Percentiles rank a stretch among this genome's conserved stretches.
phyloP scores from a whole-genome alignment of 2,113 vertebrate genomes.

The Tupaia tana region DNA sequence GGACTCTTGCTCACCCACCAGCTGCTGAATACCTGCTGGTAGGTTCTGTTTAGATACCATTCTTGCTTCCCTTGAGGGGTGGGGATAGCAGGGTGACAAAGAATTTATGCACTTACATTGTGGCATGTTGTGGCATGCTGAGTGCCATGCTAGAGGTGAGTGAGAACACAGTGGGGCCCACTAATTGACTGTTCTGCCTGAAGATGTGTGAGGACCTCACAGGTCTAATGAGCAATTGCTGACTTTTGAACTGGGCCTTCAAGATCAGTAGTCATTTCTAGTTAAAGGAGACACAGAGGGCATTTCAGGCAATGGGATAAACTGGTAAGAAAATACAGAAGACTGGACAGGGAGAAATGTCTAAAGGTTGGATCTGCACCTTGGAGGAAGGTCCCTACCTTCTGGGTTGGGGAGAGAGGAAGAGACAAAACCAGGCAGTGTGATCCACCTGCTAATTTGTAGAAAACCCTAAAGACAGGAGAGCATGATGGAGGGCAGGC shows the following conservation, averaged over 20 bases:
- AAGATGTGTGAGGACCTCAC: neutral
- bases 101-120: neutral
- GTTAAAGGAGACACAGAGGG: neutral
- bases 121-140: neutral
- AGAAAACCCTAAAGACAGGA: neutral
- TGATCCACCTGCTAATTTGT: neutral
- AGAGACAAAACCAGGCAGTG: neutral
- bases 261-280: neutral
- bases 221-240: neutral
- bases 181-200: neutral
- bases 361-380: neutral
- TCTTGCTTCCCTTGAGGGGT: neutral
- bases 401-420: neutral
- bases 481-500: fast-evolving
- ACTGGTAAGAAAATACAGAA: neutral
- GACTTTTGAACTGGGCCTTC: neutral
- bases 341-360: neutral
- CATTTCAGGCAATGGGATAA: neutral
- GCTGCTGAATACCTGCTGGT: neutral
- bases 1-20: neutral
- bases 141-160: neutral
- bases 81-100: fast-evolving
- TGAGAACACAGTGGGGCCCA: fast-evolving
- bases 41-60: neutral
- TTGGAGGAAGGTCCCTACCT: neutral